Evolutionary conservation across 2,797 vertebrate species (phyloP), one percentile per base, ranked within the genome.

Genomic region (Erpetoichthys calabaricus): DNA sequence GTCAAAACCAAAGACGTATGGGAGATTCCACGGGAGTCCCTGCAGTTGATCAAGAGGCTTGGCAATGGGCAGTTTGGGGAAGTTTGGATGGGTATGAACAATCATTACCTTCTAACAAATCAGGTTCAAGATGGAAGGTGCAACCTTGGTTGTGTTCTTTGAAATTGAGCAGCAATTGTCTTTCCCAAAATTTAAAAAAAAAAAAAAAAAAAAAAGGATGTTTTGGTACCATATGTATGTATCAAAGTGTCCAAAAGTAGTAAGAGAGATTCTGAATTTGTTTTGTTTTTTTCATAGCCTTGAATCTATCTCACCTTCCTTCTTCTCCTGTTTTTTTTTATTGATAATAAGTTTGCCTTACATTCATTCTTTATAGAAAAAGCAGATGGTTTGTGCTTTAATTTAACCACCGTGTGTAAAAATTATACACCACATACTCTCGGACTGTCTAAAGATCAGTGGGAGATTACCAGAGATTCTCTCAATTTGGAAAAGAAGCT

Each of bases 1-100:
- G 89, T 97, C 86, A 97, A 97, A 94, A 98, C 94, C 88, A 95
- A 94, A 92, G 94, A 98, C 72, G 91, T 96, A 81, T 98, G 94
- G 93, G 94, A 97, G 86, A 96, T 98, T 75, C 90, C 88, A 62
- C 88, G 92, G 78, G 91, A 96, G 81, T 95, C 91, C 53, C 87
- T 97, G 75, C 92, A 93, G 81, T 89, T 97, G 76, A 91, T 97
- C 87, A 94, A 94, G 85, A 91, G 91, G 74, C 89, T 97, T 65
- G 94, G 94, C 75, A 95, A 96, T 70, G 92, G 94, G 86, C 93
- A 98, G 86, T 97, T 97, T 86, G 93, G 92, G 90, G 94, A 98
- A 92, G 93, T 97, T 83, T 98, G 93, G 94, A 97, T 96, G 89
- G 94, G 94, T 97, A 97, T 75, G 94, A 81, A 77, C 72, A 70